These are phyloP conservation scores for Drosophila affinis DNA, from an alignment of 2,888 invertebrate species.

Conservation along the genomic window DNA sequence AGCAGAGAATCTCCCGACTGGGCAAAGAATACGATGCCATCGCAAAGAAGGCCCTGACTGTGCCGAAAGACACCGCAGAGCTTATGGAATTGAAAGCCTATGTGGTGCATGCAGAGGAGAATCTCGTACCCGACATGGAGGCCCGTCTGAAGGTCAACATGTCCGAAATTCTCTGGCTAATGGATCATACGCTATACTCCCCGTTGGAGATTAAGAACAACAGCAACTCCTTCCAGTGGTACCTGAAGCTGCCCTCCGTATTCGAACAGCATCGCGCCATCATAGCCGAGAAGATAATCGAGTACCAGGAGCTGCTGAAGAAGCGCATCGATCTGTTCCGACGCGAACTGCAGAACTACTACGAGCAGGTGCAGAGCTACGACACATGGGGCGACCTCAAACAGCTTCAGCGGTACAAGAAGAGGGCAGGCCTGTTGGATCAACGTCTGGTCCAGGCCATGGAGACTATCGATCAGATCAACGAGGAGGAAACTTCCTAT, in stretches of 20 bases:
- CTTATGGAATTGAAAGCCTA: constrained; percentile 93
- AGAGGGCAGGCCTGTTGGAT: constrained; percentile 91
- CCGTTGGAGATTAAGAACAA: constrained; percentile 95
- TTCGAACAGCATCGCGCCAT: constrained; percentile 93
- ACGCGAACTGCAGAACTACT: constrained; percentile 91
- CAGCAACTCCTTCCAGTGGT: constrained; percentile 94
- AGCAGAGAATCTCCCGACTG: constrained; percentile 90
- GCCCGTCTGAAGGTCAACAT: constrained; percentile 87
- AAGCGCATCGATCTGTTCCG: constrained; percentile 91
- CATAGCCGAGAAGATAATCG: constrained; percentile 91
- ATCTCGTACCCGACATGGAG: constrained; percentile 89
- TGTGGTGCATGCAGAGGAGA: constrained; percentile 89
- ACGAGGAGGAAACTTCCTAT: constrained; percentile 94
- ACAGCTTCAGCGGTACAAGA: constrained; percentile 91
- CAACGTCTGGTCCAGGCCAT: constrained; percentile 88
- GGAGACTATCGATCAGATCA: constrained; percentile 93
- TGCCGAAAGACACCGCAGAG: constrained; percentile 93
- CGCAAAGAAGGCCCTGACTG: constrained; percentile 90
- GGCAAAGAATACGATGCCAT: constrained; percentile 93
- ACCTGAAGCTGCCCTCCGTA: constrained; percentile 90
- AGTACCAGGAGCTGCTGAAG: constrained; percentile 93
- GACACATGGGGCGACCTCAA: constrained; percentile 94
- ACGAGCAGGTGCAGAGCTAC: constrained; percentile 92
- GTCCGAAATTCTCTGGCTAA: constrained; percentile 91
- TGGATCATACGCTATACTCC: constrained; percentile 91